These are phyloP conservation scores for Eristalinus aeneus DNA, from an alignment of 2,888 invertebrate species.

Conservation along the genomic window DNA sequence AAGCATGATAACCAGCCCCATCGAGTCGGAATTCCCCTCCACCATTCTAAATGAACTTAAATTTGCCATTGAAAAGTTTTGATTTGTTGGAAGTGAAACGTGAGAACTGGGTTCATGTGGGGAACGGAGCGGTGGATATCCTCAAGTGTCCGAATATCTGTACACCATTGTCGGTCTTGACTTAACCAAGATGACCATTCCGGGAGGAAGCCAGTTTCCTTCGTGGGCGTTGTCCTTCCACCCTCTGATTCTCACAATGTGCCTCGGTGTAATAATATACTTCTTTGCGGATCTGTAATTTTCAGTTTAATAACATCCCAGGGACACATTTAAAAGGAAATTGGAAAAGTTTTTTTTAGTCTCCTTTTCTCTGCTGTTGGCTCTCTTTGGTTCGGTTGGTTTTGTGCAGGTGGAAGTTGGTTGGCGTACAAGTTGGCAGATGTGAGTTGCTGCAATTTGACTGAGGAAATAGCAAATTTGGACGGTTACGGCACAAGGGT, in stretches of 20 bases:
- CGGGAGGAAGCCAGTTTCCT: conserved; percentile 2
- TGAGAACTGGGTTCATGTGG: background rate
- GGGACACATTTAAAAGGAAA: conserved; percentile 71
- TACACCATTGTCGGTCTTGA: conserved; percentile 13
- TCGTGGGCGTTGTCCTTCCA: conserved; percentile 20
- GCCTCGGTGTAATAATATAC: conserved; percentile 58
- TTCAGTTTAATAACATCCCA: conserved; percentile 70
- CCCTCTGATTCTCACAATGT: conserved; percentile 10
- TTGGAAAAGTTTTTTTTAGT: conserved; percentile 66
- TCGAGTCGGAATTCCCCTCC: background rate
- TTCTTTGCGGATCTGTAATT: conserved; percentile 68
- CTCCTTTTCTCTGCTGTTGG: background rate
- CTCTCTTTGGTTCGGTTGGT: conserved; percentile 12
- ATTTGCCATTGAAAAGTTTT: conserved; percentile 63
- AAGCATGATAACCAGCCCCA: background rate
- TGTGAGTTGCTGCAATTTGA: conserved; percentile 48
- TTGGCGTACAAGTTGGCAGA: conserved; percentile 16
- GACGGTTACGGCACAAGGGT: conserved; percentile 49
- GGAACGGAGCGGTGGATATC: background rate
- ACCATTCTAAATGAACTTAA: conserved; percentile 27
- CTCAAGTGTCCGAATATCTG: conserved; percentile 8
- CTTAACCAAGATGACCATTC: conserved; percentile 57
- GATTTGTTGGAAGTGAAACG: conserved; percentile 64
- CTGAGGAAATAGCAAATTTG: conserved; percentile 57
- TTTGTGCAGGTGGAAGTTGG: conserved; percentile 50